phyloP scores from a whole-genome alignment of 2,113 vertebrate genomes.

The Cercocebus atys region DNA sequence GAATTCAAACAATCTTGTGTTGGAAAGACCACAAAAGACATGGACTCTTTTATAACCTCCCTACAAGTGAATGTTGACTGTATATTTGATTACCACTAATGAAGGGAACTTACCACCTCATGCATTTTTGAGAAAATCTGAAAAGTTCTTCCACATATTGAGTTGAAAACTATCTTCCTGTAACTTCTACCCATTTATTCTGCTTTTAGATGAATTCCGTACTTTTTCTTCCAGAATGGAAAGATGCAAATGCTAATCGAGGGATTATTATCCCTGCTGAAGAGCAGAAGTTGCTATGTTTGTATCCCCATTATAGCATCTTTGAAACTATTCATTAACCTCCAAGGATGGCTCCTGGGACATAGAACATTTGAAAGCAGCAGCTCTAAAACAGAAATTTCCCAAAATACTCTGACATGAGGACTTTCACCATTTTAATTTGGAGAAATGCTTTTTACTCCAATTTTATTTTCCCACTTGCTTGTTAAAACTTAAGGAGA shows the following conservation, averaged over 20 bases:
- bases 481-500: background rate
- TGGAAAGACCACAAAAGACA: background rate
- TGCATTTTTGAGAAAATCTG: background rate
- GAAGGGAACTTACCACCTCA: background rate
- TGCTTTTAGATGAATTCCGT: background rate
- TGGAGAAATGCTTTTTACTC: background rate
- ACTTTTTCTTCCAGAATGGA: background rate
- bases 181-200: background rate
- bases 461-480: background rate
- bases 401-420: background rate
- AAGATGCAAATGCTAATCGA: conserved; percentile 9
- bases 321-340: background rate
- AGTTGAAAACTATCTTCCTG: background rate
- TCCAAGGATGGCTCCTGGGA: background rate
- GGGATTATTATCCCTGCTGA: background rate
- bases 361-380: background rate
- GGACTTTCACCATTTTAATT: background rate
- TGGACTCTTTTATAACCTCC: background rate
- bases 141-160: background rate
- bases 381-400: background rate
- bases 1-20: background rate
- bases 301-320: background rate
- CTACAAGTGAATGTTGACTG: background rate
- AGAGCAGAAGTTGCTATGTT: background rate
- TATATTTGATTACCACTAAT: background rate